Evolutionary conservation across 2,113 vertebrate genomes (phyloP).

Genomic region (Aptenodytes patagonicus): DNA sequence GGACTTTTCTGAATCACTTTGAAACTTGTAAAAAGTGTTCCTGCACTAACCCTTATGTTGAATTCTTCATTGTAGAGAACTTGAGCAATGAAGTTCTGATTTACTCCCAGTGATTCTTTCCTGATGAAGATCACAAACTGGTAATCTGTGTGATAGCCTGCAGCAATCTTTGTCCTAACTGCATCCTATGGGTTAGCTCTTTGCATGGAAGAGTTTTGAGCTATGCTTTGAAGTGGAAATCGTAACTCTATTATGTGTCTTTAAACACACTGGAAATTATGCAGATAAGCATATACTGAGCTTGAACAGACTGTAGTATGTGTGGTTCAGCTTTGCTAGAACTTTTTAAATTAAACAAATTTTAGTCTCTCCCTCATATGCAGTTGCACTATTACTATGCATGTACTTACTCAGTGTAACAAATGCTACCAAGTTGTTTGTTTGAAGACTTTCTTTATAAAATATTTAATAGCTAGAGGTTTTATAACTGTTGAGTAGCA

Average conservation of each 20-base stretch:
- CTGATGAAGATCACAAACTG: slow-evolving; percentile 47
- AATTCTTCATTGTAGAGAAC: slow-evolving; percentile 68
- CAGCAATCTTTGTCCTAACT: slow-evolving; percentile 1
- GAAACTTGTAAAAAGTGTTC: not conserved
- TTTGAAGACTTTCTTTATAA: not conserved
- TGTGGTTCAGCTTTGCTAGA: not conserved
- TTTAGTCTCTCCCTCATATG: not conserved
- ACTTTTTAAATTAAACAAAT: not conserved
- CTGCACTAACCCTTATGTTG: slow-evolving; percentile 33
- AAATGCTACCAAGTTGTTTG: not conserved
- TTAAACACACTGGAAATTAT: not conserved
- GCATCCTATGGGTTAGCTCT: not conserved
- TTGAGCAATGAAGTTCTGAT: slow-evolving; percentile 48
- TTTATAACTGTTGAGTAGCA: not conserved
- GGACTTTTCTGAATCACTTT: not conserved
- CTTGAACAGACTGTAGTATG: not conserved
- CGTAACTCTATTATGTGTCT: not conserved
- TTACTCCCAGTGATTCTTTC: slow-evolving; percentile 27
- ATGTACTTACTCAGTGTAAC: not conserved
- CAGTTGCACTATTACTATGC: not conserved
- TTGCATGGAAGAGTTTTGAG: slow-evolving; percentile 45
- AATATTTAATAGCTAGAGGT: not conserved
- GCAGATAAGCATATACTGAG: not conserved
- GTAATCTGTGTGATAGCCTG: slow-evolving; percentile 62
- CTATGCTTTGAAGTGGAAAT: slow-evolving; percentile 42